Base-by-base conservation (phyloP, 1,140 invertebrate genomes). In the Zaprionus inermis region DNA sequence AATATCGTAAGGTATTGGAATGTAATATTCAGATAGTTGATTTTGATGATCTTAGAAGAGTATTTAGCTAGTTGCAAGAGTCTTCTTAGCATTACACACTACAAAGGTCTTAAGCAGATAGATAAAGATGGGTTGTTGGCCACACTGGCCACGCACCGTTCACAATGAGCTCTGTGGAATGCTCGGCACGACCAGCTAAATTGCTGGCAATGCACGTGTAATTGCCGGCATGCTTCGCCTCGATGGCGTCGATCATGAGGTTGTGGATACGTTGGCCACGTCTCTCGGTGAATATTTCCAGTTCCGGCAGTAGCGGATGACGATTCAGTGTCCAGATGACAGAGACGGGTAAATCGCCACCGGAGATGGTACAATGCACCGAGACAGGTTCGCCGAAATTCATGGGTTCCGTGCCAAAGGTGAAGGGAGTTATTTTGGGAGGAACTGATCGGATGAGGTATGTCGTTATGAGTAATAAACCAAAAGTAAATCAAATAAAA, bases 201-300 rank as follows among this genome's bases (percentile, higher is more conserved):
- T 96, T 96, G 34, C 90, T 93, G 20, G 94, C 95, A 67, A 93
- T 93, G 85, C 96, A 97, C 0, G 96, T 96, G 90, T 96, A 97
- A 84, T 95, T 94, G 63, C 95, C 95, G 59, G 94, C 95, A 86
- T 96, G 95, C 34, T 91, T 86, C 18, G 93, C 94, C 72, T 93
- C 91, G 10, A 95, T 94, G 77, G 92, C 93, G 49, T 94, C 93
- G 77, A 94, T 94, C 74, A 93, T 93, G 51, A 94, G 85, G 71
- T 93, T 84, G 30, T 93, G 93, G 66, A 94, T 93, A 88, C 93
- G 92, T 85, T 94, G 93, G 34, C 93, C 93, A 60, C 79, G 73
- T 58, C 79, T 90, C 57, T 81, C 80, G 0, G 81, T 84, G 32
- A 83, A 76, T 60, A 90, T 84, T 14, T 83, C 78, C 66, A 93